Evolutionary conservation across 92 coral and sea anemone genomes (phyloP).

Genomic region (Heteractis magnifica): DNA sequence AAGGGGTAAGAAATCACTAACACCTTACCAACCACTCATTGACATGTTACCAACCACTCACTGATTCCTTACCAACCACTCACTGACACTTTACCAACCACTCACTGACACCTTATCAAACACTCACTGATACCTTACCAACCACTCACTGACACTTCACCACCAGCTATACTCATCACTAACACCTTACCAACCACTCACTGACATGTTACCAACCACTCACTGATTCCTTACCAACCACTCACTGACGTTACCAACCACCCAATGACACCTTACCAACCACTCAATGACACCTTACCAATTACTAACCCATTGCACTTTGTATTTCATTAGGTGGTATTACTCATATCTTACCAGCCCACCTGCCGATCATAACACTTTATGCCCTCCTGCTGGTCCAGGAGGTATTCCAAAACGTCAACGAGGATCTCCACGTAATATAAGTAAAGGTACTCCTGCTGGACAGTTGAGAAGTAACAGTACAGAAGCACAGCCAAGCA

Average conservation of each 20-base stretch:
- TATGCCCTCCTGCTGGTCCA: constrained; percentile 85
- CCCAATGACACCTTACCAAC: background rate
- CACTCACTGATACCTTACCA: background rate
- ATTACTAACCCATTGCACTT: background rate
- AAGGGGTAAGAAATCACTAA: constrained; percentile 45
- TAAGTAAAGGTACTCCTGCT: constrained; percentile 69
- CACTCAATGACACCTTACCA: background rate
- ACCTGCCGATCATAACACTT: constrained; percentile 13
- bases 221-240: background rate
- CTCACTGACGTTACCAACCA: background rate
- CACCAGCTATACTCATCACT: background rate
- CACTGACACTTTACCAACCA: background rate
- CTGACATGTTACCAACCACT: background rate
- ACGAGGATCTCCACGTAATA: constrained; percentile 75
- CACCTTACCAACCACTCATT: background rate
- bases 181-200: background rate
- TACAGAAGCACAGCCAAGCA: constrained; percentile 74
- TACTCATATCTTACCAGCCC: constrained; percentile 26
- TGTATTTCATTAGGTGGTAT: constrained; percentile 25
- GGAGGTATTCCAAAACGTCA: constrained; percentile 64
- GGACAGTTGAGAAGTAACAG: constrained; percentile 95
- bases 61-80: background rate
- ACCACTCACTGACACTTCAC: background rate
- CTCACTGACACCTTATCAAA: background rate
- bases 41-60: background rate